These are phyloP conservation scores for Eupeodes luniger DNA, from an alignment of 2,888 invertebrate species.

Conservation along the genomic window DNA sequence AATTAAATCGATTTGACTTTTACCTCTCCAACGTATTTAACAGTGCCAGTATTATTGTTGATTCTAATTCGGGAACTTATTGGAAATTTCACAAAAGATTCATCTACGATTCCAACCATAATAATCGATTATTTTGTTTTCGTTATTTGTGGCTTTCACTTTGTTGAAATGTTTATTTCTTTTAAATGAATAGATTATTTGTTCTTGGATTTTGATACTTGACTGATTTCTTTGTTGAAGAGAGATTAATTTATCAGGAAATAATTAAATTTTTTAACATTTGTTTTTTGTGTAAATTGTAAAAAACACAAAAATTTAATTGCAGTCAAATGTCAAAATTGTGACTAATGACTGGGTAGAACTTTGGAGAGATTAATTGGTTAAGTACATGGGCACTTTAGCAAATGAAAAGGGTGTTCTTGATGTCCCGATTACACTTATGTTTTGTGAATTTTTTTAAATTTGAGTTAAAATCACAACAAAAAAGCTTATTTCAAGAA, in stretches of 20 bases:
- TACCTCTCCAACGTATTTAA: slow-evolving; percentile 90
- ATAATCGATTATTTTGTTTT: slow-evolving; percentile 65
- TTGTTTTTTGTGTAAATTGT: slow-evolving; percentile 57
- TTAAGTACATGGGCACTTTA: slow-evolving; percentile 21
- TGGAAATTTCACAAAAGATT: slow-evolving; percentile 82
- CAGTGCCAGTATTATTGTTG: slow-evolving; percentile 85
- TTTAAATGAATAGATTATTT: slow-evolving; percentile 31
- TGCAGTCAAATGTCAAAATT: slow-evolving; percentile 48
- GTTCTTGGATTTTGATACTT: background rate
- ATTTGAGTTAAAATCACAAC: too few species aligned
- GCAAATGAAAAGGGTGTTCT: background rate
- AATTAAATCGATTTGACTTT: slow-evolving; percentile 77
- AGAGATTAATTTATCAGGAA: slow-evolving; percentile 38
- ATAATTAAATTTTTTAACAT: slow-evolving; percentile 58
- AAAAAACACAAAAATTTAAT: slow-evolving; percentile 63
- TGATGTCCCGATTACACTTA: too few species aligned
- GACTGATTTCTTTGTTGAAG: slow-evolving; percentile 23
- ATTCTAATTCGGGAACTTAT: slow-evolving; percentile 82
- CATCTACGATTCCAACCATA: slow-evolving; percentile 84
- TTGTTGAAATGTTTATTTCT: slow-evolving; percentile 2
- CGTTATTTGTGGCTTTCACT: slow-evolving; percentile 1
- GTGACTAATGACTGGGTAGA: slow-evolving; percentile 54
- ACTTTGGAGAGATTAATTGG: slow-evolving; percentile 3
- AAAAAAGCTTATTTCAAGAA: too few species aligned
- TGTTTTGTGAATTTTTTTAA: too few species aligned